These are phyloP conservation scores for Bovichtus diacanthus DNA, from an alignment of 2,797 vertebrate genomes.

Conservation along the genomic window DNA sequence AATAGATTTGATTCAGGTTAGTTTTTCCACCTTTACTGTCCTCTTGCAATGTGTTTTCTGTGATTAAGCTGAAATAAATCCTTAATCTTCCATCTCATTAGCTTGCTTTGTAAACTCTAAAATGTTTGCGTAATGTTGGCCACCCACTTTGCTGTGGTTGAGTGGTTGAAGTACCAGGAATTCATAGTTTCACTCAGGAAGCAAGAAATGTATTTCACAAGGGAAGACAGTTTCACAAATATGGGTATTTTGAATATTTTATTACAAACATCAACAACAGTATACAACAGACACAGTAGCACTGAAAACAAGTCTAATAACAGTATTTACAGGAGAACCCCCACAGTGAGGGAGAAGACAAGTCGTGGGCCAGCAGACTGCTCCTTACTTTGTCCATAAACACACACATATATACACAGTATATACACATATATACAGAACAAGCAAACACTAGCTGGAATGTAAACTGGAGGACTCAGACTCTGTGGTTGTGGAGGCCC, in stretches of 20 bases:
- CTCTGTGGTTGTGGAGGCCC: constrained; percentile 95
- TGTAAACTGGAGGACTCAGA: constrained; percentile 98
- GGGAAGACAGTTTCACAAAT: constrained; percentile 22
- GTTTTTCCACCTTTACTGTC: constrained; percentile 36
- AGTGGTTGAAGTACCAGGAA: constrained; percentile 3
- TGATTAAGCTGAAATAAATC: constrained; percentile 27
- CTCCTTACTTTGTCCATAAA: constrained; percentile 27
- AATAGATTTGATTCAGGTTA: constrained; percentile 7
- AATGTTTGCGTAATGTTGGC: background rate
- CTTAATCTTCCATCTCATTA: background rate
- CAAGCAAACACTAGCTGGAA: constrained; percentile 88
- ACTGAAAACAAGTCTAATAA: constrained; percentile 14
- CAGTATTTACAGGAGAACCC: constrained; percentile 69
- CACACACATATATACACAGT: constrained; percentile 16
- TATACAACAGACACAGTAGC: constrained; percentile 18
- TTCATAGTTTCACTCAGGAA: constrained; percentile 54
- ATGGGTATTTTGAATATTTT: constrained; percentile 49
- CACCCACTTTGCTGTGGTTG: background rate
- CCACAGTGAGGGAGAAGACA: constrained; percentile 30
- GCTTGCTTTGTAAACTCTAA: background rate
- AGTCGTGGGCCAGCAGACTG: constrained; percentile 78
- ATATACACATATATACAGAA: constrained; percentile 22
- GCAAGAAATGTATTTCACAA: background rate
- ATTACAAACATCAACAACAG: constrained; percentile 63
- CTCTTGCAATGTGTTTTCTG: background rate